These are phyloP conservation scores for Amblyornis subalaris DNA, from an alignment of 2,113 vertebrate genomes.

Conservation along the genomic window DNA sequence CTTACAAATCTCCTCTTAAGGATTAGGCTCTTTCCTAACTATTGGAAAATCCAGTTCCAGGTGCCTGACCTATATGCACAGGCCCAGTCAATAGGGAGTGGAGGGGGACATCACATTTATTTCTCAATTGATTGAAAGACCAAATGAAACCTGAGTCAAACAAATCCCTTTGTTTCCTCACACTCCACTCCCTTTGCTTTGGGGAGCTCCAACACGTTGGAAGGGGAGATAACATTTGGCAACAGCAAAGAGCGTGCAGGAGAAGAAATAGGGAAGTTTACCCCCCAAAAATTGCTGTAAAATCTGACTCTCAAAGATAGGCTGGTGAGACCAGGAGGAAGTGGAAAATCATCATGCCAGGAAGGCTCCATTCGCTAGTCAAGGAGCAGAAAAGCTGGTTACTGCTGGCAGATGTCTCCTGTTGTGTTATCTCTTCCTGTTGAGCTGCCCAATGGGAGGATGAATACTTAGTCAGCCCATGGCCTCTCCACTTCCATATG, in stretches of 20 bases:
- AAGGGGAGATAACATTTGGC: conserved; percentile 12
- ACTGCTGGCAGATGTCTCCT: background rate
- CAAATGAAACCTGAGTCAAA: conserved; percentile 34
- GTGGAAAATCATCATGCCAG: background rate
- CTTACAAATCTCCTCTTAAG: background rate
- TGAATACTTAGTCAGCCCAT: background rate
- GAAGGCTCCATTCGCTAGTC: background rate
- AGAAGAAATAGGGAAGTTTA: conserved; percentile 40
- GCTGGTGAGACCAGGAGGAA: background rate
- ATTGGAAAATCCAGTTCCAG: conserved; percentile 14
- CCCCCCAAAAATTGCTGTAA: background rate
- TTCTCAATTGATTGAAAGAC: conserved; percentile 14
- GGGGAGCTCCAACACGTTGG: background rate
- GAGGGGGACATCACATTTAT: conserved; percentile 4
- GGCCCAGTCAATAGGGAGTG: background rate
- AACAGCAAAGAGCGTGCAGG: background rate
- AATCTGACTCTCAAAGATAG: conserved; percentile 11
- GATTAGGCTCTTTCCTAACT: conserved; percentile 27
- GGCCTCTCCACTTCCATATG: background rate
- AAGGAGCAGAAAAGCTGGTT: background rate
- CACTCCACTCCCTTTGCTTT: conserved; percentile 22
- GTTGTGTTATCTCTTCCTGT: background rate
- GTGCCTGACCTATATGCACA: background rate
- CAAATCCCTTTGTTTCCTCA: conserved; percentile 17
- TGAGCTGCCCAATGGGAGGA: background rate